Evolutionary conservation across 2,113 vertebrate species (phyloP).

Genomic region (Maccullochella peelii): DNA sequence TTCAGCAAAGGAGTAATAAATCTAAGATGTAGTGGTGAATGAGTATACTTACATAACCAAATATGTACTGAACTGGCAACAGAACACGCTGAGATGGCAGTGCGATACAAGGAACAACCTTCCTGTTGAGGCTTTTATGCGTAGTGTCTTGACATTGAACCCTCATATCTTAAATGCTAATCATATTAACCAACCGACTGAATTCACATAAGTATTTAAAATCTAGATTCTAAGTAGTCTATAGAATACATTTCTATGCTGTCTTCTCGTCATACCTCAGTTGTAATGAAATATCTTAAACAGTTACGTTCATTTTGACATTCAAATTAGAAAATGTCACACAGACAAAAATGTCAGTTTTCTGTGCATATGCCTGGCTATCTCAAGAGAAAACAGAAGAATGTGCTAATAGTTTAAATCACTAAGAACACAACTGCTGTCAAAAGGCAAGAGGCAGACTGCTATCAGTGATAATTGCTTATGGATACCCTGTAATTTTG

Average conservation of each 20-base stretch:
- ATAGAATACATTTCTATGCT: not conserved
- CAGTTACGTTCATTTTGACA: not conserved
- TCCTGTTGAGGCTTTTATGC: not conserved
- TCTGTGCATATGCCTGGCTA: not conserved
- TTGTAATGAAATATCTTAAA: not conserved
- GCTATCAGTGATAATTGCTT: not conserved
- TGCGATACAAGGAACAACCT: not conserved
- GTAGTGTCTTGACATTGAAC: not conserved
- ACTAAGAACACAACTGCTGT: not conserved
- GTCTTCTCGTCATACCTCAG: not conserved
- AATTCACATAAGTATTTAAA: not conserved
- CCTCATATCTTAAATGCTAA: not conserved
- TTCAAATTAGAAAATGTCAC: not conserved
- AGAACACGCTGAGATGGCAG: not conserved
- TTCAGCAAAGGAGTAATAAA: not conserved
- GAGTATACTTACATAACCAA: not conserved
- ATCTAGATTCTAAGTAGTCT: not conserved
- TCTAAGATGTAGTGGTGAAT: not conserved
- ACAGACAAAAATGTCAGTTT: not conserved
- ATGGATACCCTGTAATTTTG: constrained; percentile 31
- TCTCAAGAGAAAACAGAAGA: not conserved
- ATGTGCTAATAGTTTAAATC: not conserved
- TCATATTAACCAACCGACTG: too few relatives aligned
- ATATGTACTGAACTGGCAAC: not conserved
- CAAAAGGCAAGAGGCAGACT: not conserved